A percentile compares a stretch with the other conserved stretches of the same genome.
Evolutionary conservation across 2,888 invertebrate genomes (phyloP).

Genomic region (Drosophila mulleri): DNA sequence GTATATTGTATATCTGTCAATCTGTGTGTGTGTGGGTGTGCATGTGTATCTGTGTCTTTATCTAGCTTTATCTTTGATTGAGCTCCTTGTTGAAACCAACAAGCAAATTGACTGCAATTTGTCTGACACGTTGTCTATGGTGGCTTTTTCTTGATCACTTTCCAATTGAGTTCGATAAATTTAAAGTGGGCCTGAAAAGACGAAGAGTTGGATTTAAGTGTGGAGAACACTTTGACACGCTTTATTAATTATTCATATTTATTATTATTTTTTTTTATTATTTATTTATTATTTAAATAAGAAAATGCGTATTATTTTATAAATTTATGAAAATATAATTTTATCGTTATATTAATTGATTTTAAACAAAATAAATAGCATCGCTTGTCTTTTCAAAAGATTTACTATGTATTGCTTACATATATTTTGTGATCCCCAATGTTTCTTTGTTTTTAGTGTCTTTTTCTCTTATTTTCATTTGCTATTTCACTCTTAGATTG

Average conservation of each 20-base stretch:
- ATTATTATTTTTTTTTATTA: too few species aligned
- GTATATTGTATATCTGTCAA: slow-evolving; percentile 13
- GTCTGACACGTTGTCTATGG: neutral
- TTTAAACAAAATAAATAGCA: too few species aligned
- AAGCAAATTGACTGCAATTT: slow-evolving; percentile 26
- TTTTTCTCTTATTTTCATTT: neutral
- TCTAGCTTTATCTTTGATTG: slow-evolving; percentile 12
- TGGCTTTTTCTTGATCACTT: slow-evolving; percentile 4
- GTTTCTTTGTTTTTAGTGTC: neutral
- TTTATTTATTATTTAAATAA: too few species aligned
- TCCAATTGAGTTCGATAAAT: neutral
- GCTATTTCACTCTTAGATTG: too few species aligned
- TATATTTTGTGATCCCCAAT: neutral
- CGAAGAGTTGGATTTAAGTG: neutral
- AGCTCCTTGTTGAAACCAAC: slow-evolving; percentile 14
- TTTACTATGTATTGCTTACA: too few species aligned
- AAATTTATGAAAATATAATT: too few species aligned
- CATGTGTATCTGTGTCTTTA: neutral
- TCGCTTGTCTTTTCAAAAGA: too few species aligned
- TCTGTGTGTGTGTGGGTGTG: neutral
- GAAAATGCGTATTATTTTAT: too few species aligned
- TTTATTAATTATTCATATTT: too few species aligned
- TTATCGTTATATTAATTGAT: too few species aligned
- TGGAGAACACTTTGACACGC: too few species aligned
- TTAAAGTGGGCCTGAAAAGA: neutral